phyloP scores from a whole-genome alignment of 1,140 invertebrate species.

The Drosophila pandora region DNA sequence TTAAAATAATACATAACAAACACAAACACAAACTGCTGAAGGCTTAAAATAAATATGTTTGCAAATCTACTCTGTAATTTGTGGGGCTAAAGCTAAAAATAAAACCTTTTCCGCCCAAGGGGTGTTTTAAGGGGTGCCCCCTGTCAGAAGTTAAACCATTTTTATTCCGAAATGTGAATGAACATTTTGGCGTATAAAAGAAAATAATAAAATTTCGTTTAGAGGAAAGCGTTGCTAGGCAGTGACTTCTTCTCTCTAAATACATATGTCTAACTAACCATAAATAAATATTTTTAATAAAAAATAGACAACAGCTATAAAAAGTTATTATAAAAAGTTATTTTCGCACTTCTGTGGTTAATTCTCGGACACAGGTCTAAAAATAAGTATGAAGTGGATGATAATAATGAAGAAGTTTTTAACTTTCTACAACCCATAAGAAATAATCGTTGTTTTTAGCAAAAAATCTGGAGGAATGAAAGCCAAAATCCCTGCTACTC shows the following conservation, averaged over 20 bases:
- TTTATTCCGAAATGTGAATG: neutral
- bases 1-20: neutral
- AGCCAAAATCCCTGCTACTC: conserved; percentile 65
- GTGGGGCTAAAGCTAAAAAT: conserved; percentile 1
- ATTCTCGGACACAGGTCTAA: neutral
- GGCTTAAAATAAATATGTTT: conserved; percentile 3
- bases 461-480: neutral
- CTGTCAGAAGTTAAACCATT: neutral
- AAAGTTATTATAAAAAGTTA: conserved; percentile 6
- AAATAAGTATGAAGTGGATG: neutral
- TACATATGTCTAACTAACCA: conserved; percentile 15
- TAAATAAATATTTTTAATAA: neutral
- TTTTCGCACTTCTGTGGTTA: conserved; percentile 17
- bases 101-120: conserved; percentile 19
- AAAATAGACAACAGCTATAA: neutral
- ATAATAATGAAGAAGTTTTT: neutral
- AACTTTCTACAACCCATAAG: neutral
- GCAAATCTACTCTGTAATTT: neutral
- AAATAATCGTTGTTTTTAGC: neutral
- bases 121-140: neutral
- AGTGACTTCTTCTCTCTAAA: conserved; percentile 13
- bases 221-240: conserved; percentile 1
- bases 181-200: neutral
- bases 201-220: neutral
- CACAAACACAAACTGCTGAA: neutral